Evolutionary conservation across 2,113 vertebrate species (phyloP), one percentile per base, ranked within the genome.

Genomic region (Cettia cetti): DNA sequence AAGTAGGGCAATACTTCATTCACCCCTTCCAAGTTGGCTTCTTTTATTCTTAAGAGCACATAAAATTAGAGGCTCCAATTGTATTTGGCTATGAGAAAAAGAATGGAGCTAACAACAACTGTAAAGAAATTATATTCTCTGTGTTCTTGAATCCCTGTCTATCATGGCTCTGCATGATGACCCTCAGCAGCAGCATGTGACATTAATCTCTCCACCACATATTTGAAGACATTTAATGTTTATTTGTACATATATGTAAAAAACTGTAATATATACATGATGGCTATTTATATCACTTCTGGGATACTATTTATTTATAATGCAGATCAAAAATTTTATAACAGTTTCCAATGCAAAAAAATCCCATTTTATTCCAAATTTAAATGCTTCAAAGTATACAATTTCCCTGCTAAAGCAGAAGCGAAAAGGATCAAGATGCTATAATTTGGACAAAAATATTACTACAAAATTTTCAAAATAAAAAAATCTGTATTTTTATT

Each of bases 381-480:
- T 5, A 76, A 31, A 45, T 76, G 5, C 2, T 86, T 79, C 42
- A 66, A 68, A 54, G 18, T 13, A 4, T 47, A 24, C 9, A 18
- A 17, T 72, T 60, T 64, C 33, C 3, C 15, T 33, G 17, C 28
- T 64, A 59, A 68, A 87, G 30, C 10, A 31, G 30, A 70, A 52
- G 6, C 3, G 9, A 14, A 53, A 53, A 39, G 10, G 2, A 2
- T 2, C 26, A 68, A 11, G 52, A 15, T 45, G 6, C 1, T 4
- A 33, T 57, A 37, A 57, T 59, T 49, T 72, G 24, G 16, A 45
- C 6, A 54, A 88, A 49, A 4, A 2, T 14, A 75, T 33, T 52
- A 15, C 3, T 56, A 30, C 1, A 40, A 80, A 56, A 37, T 13
- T 45, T 45, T 86, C 11, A 49, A 52, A 82, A 33, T 7, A 69